Percentiles rank a stretch among this genome's conserved stretches.
Evolutionary conservation across 2,113 vertebrate genomes (phyloP).

Genomic region (Sylvietta virens): DNA sequence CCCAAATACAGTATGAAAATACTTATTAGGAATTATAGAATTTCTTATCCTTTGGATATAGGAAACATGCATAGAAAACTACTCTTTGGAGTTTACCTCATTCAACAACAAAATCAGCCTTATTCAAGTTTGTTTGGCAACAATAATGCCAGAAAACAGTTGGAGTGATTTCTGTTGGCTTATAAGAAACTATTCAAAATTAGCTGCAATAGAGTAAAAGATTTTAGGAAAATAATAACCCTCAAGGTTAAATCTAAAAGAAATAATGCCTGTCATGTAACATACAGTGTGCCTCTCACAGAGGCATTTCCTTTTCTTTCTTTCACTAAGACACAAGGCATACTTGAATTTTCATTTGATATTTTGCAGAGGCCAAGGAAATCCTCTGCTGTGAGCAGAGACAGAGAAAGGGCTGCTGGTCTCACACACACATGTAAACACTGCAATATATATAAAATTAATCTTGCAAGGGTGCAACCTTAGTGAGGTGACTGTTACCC

Average conservation of each 20-base stretch:
- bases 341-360: not conserved
- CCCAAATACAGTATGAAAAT: not conserved
- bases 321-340: not conserved
- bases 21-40: not conserved
- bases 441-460: not conserved
- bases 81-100: not conserved
- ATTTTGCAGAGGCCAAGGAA: slow-evolving; percentile 10
- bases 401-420: not conserved
- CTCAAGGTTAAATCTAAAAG: not conserved
- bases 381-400: not conserved
- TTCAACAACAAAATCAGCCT: not conserved
- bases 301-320: not conserved
- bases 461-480: not conserved
- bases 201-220: not conserved
- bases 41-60: not conserved
- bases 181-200: not conserved
- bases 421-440: not conserved
- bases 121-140: not conserved
- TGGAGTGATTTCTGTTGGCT: not conserved
- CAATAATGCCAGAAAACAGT: not conserved
- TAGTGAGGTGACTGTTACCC: not conserved
- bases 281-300: not conserved
- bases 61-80: not conserved
- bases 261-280: not conserved
- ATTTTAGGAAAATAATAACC: not conserved